Evolutionary conservation across 2,113 vertebrate species (phyloP).

Genomic region (Brienomyrus longianalis): DNA sequence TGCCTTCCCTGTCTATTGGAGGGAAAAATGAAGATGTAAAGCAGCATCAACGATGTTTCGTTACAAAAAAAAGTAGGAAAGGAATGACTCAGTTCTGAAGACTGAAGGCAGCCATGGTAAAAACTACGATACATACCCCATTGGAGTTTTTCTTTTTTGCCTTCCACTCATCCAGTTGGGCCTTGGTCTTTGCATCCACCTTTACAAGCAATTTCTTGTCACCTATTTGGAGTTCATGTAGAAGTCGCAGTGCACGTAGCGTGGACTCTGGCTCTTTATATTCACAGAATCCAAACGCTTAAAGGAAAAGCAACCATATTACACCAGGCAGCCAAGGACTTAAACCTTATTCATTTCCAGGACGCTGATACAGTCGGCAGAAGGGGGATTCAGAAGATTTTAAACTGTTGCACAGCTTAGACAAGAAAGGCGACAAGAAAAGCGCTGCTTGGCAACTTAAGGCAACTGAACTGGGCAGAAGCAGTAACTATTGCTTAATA

Average conservation of each 20-base stretch:
- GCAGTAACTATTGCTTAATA: neutral
- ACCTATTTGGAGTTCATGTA: slow-evolving; percentile 92
- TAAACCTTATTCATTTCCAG: neutral
- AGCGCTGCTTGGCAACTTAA: neutral
- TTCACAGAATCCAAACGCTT: slow-evolving; percentile 97
- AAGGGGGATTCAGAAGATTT: neutral
- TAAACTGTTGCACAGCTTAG: neutral
- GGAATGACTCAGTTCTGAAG: neutral
- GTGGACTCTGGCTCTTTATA: slow-evolving; percentile 98
- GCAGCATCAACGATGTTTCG: neutral
- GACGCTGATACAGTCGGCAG: neutral
- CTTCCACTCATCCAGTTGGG: slow-evolving; percentile 97
- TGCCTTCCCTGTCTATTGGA: slow-evolving; percentile 61
- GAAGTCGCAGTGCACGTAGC: slow-evolving; percentile 80
- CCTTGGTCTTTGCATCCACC: slow-evolving; percentile 97
- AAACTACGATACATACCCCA: slow-evolving; percentile 66
- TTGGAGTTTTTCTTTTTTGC: slow-evolving; percentile 88
- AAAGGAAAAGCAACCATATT: neutral
- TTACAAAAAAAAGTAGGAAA: neutral
- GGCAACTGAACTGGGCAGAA: neutral
- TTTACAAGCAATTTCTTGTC: slow-evolving; percentile 97
- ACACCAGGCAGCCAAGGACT: neutral
- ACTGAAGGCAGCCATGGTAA: no score
- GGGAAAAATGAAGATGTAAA: neutral
- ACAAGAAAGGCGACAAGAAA: neutral